These are phyloP conservation scores for Cardiocondyla obscurior DNA, from an alignment of 1,140 invertebrate species.

Conservation along the genomic window DNA sequence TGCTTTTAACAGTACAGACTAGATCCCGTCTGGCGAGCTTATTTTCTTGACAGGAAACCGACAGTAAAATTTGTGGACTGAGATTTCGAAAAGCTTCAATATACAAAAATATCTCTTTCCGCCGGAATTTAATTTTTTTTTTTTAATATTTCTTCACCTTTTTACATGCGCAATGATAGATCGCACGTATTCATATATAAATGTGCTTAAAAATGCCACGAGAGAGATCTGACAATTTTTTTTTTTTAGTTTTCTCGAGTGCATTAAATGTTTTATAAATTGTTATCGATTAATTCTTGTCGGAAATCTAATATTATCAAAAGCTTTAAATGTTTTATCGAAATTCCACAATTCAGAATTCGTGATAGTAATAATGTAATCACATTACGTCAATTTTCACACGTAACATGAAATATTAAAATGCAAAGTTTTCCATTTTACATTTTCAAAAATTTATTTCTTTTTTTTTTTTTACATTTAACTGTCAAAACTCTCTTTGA, in stretches of 20 bases:
- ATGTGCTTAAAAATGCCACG: background rate
- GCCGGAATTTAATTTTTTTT: background rate
- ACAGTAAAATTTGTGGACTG: conserved; percentile 42
- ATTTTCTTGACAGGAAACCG: conserved; percentile 47
- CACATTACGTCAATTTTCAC: background rate
- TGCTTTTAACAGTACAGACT: conserved; percentile 56
- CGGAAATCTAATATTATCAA: background rate
- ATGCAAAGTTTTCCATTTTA: background rate
- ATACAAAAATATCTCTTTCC: background rate
- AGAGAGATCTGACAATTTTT: background rate
- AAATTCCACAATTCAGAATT: background rate
- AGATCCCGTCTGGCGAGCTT: conserved; percentile 30
- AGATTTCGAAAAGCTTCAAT: conserved; percentile 16
- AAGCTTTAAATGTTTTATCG: background rate
- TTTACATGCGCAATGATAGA: background rate
- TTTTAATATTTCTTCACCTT: conserved; percentile 10
- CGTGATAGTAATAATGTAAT: background rate
- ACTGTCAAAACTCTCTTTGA: background rate
- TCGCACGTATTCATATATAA: background rate
- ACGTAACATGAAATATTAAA: background rate
- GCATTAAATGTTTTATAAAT: background rate
- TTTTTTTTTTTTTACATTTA: background rate
- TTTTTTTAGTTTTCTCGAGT: background rate
- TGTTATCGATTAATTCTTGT: background rate
- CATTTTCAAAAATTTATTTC: background rate